These are phyloP conservation scores for Papilio polyxenes DNA, from an alignment of 1,140 invertebrate species.

Conservation along the genomic window DNA sequence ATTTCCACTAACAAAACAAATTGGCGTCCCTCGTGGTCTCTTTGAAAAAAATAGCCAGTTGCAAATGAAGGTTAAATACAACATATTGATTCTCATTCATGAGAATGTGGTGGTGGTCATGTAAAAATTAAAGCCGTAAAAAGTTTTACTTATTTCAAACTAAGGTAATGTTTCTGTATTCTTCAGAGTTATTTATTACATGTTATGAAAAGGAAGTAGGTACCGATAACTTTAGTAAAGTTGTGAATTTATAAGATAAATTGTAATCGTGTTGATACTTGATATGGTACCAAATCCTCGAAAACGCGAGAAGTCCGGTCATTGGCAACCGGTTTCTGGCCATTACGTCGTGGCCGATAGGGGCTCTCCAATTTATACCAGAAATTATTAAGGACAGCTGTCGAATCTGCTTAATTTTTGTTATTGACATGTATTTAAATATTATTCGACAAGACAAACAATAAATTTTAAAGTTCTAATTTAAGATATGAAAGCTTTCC, in stretches of 20 bases:
- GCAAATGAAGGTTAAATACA: too few relatives aligned
- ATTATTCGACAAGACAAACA: too few relatives aligned
- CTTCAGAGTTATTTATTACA: background rate
- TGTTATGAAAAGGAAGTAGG: slow-evolving; percentile 4
- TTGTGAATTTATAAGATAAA: slow-evolving; percentile 37
- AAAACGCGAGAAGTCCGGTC: slow-evolving; percentile 54
- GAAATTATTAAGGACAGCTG: slow-evolving; percentile 20
- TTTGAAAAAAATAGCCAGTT: too few relatives aligned
- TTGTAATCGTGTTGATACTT: slow-evolving; percentile 48
- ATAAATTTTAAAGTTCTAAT: too few relatives aligned
- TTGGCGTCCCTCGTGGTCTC: too few relatives aligned
- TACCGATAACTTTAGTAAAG: slow-evolving; percentile 10
- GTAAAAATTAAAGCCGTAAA: background rate
- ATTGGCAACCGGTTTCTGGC: slow-evolving; percentile 68
- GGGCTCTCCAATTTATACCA: slow-evolving; percentile 18
- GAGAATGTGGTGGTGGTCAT: background rate
- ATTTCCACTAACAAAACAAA: too few relatives aligned
- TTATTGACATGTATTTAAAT: background rate
- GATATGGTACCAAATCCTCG: slow-evolving; percentile 48
- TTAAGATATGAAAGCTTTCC: too few relatives aligned
- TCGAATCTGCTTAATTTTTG: background rate
- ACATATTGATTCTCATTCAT: background rate
- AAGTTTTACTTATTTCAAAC: background rate
- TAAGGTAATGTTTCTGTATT: background rate
- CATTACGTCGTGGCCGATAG: slow-evolving; percentile 49